These are phyloP conservation scores for Calameuta pallipes DNA, from an alignment of 2,888 invertebrate genomes.

Conservation along the genomic window DNA sequence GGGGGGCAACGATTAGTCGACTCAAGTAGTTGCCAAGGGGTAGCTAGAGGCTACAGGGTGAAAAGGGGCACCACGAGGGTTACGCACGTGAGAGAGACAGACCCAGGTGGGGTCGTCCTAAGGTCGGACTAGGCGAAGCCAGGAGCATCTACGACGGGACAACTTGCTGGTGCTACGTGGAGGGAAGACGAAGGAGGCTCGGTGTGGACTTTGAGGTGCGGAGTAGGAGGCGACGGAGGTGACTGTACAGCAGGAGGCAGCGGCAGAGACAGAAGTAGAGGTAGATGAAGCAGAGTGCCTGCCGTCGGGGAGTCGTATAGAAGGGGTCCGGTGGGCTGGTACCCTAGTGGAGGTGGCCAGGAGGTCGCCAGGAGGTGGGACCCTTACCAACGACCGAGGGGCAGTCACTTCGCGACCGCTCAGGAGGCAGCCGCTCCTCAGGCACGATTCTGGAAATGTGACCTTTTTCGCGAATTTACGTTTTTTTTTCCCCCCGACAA, in stretches of 20 bases:
- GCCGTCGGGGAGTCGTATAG: conserved; percentile 32
- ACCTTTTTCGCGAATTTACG: conserved; percentile 1
- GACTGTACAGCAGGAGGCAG: conserved; percentile 7
- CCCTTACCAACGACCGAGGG: conserved; percentile 58
- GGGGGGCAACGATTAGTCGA: not conserved
- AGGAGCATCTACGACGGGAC: not conserved
- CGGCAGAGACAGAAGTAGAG: conserved; percentile 22
- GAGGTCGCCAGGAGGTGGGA: conserved; percentile 57
- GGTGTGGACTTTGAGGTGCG: not conserved
- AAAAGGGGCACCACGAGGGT: not conserved
- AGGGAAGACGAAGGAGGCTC: not conserved
- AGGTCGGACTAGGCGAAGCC: not conserved
- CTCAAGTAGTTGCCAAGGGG: not conserved
- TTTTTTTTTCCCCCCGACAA: not conserved
- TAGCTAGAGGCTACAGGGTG: not conserved
- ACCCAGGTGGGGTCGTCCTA: not conserved
- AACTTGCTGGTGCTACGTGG: not conserved
- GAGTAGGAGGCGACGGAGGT: conserved; percentile 29
- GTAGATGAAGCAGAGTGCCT: conserved; percentile 11
- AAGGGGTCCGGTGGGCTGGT: conserved; percentile 66
- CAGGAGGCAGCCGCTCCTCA: conserved; percentile 48
- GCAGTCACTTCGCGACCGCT: conserved; percentile 65
- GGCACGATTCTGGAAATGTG: conserved; percentile 1
- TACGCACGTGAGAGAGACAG: not conserved
- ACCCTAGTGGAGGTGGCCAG: conserved; percentile 63